Evolutionary conservation across 2,888 invertebrate species (phyloP).

Genomic region (Drosophila leonis): DNA sequence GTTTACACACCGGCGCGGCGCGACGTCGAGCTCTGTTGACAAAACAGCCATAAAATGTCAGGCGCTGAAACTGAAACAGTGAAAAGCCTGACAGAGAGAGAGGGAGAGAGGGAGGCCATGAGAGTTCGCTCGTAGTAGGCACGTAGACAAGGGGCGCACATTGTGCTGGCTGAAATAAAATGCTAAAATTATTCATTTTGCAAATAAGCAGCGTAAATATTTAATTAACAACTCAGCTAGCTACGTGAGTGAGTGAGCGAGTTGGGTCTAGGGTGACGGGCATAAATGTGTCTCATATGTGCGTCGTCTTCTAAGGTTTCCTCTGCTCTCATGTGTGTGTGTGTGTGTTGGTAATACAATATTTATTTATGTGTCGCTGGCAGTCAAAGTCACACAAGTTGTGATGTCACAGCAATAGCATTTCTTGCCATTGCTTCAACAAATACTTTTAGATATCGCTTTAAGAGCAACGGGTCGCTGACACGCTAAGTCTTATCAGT

Average conservation of each 20-base stretch:
- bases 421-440: constrained; percentile 1
- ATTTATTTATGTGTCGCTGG: constrained; percentile 65
- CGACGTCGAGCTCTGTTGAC: constrained; percentile 48
- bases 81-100: not conserved
- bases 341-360: constrained; percentile 67
- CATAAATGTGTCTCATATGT: constrained; percentile 11
- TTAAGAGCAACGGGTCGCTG: constrained; percentile 31
- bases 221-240: constrained; percentile 78
- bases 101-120: not conserved
- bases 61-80: constrained; percentile 39
- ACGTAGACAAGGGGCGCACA: constrained; percentile 46
- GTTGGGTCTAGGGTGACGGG: not conserved
- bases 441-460: constrained; percentile 13
- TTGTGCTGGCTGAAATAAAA: constrained; percentile 69
- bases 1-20: constrained; percentile 39
- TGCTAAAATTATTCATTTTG: constrained; percentile 82
- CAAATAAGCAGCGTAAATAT: constrained; percentile 82
- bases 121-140: not conserved
- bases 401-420: constrained; percentile 38
- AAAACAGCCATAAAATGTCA: constrained; percentile 64
- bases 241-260: constrained; percentile 4
- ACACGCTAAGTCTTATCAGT: constrained; percentile 38
- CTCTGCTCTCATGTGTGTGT: constrained; percentile 22
- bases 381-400: constrained; percentile 42
- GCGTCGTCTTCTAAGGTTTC: constrained; percentile 68